Evolutionary conservation across 2,888 invertebrate species (phyloP).

Genomic region (Luperina nickerlii): DNA sequence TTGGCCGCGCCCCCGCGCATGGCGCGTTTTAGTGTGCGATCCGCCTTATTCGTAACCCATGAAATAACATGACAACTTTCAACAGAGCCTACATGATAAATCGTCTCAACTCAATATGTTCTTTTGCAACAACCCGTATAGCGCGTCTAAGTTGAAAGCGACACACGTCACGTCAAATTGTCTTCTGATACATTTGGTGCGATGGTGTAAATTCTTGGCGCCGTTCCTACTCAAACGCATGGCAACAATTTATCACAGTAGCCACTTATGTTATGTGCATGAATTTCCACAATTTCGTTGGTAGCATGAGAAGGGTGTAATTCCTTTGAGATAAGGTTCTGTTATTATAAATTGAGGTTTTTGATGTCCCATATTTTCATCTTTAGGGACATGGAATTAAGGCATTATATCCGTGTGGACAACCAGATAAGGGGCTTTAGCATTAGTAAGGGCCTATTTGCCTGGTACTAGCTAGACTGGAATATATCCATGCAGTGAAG

Average conservation of each 20-base stretch:
- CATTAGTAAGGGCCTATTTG: not conserved
- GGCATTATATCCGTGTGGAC: too few species aligned
- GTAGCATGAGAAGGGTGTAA: constrained; percentile 4
- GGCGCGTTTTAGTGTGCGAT: not conserved
- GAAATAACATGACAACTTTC: constrained; percentile 32
- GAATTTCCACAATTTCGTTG: constrained; percentile 34
- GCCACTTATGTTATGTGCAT: constrained; percentile 9
- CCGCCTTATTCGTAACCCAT: not conserved
- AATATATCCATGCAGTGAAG: not conserved
- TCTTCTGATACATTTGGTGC: constrained; percentile 42
- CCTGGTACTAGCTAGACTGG: not conserved
- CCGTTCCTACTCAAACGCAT: constrained; percentile 31
- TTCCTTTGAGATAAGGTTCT: constrained; percentile 22
- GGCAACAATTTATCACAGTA: constrained; percentile 38
- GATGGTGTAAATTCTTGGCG: constrained; percentile 6
- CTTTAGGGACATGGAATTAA: not conserved
- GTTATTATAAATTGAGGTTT: not conserved
- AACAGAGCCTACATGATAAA: constrained; percentile 23
- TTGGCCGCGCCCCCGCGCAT: not conserved
- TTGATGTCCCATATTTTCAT: not conserved
- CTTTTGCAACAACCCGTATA: not conserved
- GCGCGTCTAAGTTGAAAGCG: not conserved
- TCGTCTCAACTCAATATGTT: constrained; percentile 4
- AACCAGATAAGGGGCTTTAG: not conserved
- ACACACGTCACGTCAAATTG: constrained; percentile 24